Base-by-base conservation (phyloP, 1,140 invertebrate species). In the Dolichoris vasculosae region DNA sequence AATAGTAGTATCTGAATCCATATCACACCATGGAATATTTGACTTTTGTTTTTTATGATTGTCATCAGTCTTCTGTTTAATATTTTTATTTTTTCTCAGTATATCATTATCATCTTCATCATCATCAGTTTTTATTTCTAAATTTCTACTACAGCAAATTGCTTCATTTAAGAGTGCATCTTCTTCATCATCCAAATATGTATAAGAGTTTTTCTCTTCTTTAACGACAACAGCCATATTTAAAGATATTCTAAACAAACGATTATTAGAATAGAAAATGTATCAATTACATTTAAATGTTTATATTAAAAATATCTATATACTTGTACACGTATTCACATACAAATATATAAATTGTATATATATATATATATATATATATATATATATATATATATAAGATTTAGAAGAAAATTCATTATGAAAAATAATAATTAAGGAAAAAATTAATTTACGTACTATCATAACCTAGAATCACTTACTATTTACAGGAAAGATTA, bases 131-230 rank as follows among this genome's bases (percentile, higher is more conserved):
- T 88, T 76, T 82, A 86, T 86, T 88, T 73, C 75, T 77, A 38
- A 86, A 73, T 71, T 88, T 81, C 78, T 83, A 46, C 82, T 86
- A 51, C 86, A 86, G 32, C 87, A 89, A 59, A 91, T 87, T 8
- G 88, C 88, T 82, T 90, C 89, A 30, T 91, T 87, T 15, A 91
- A 69, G 13, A 91, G 82, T 15, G 88, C 88, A 85, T 91, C 90
- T 1, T 91, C 90, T 67, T 90, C 90, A 23, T 88, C 87, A 32
- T 86, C 82, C 48, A 82, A 30, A 76, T 9, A 38, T 17, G 59
- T 32, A 64, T 51, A 86, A 23, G 85, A 23, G 30, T 80, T 82
- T 51, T 30, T 30, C 7, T 82, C 76, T 79, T 86, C 81, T 30
- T 71, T 86, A 7, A 51, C 23, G 0, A 69, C 48, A 35, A 83